A percentile compares a stretch with the other conserved stretches of the same genome.
Conservation (phyloP, 1,140 invertebrate species). For the Brachionus koreanus region DNA sequence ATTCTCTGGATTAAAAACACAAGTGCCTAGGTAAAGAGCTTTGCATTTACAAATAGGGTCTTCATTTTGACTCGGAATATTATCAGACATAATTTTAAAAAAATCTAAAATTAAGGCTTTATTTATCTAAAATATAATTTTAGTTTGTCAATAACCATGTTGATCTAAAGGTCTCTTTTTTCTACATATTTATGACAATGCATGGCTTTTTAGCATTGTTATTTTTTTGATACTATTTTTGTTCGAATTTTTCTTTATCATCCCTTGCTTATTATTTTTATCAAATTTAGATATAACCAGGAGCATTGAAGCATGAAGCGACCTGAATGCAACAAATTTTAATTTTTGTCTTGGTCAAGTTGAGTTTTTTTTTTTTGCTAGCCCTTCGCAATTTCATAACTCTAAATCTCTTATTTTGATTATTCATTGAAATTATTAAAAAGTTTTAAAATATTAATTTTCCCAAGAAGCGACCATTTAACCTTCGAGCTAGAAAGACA, state of each 20-base stretch:
- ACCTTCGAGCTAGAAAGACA: conserved; percentile 2
- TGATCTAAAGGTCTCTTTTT: background rate
- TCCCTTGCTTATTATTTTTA: background rate
- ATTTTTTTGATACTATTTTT: background rate
- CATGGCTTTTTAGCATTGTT: background rate
- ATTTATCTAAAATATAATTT: conserved; percentile 8
- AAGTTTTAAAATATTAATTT: background rate
- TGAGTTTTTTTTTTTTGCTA: background rate
- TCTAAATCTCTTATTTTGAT: background rate
- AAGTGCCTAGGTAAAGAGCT: conserved; percentile 34
- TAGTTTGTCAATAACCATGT: background rate
- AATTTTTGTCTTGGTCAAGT: conserved; percentile 8
- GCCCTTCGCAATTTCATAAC: background rate
- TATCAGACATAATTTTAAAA: background rate
- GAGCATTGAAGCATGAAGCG: conserved; percentile 18
- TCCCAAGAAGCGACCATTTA: background rate
- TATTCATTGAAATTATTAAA: background rate
- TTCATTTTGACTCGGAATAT: conserved; percentile 29
- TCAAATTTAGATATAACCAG: conserved; percentile 33
- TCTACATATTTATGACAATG: background rate
- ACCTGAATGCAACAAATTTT: conserved; percentile 38
- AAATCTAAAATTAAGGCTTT: background rate
- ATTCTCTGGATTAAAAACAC: conserved; percentile 3
- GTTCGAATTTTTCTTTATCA: background rate
- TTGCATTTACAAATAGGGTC: conserved; percentile 11